Base-by-base conservation (phyloP, 2,888 invertebrate genomes). In the Melolontha melolontha region DNA sequence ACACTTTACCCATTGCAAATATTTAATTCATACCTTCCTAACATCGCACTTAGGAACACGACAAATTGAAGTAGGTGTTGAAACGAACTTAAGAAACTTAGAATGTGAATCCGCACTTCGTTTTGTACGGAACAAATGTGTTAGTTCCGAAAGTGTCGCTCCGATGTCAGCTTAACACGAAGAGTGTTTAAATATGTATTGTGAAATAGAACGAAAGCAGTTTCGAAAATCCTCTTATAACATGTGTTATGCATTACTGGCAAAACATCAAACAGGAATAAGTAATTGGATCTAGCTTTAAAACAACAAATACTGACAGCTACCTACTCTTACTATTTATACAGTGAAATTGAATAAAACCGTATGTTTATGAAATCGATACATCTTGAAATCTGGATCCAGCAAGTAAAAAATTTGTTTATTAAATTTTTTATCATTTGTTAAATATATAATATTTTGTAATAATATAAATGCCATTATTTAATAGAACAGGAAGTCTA, bases 241-340 rank as follows among this genome's bases (percentile, higher is more conserved):
- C 70, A 70, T 72, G 72, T 70, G 72, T 70, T 70, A 70, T 72
- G 72, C 72, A 72, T 72, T 69, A 67, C 66, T 44, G 57, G 29
- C 16, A 29, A 54, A 66, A 42, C 50, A 47, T 57, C 50, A 50
- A 66, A 59, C 59, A 59, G 64, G 64, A 64, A 64, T 44, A 64
- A 34, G 66, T 57, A 66, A 66, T 66, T 66, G 66, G 66, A 66
- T 66, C 51, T 62, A 62, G 34, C 51, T 50, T 59, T 66, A 40
- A 50, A 49, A 59, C 57, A 59, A 57, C 40, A 41, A 54, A 65
- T 40, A 41, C 55, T 14, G 14, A 27, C 50, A 39, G 49, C 22
- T 27, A 50, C 41, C 42, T 59, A n/a, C 54, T 29, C 12, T 54
- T 54, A 34, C 34, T 34, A 34, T 34, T 34, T 34, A 34, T 34